Evolutionary conservation across 2,113 vertebrate genomes (phyloP).

Genomic region (Anarrhichthys ocellatus): DNA sequence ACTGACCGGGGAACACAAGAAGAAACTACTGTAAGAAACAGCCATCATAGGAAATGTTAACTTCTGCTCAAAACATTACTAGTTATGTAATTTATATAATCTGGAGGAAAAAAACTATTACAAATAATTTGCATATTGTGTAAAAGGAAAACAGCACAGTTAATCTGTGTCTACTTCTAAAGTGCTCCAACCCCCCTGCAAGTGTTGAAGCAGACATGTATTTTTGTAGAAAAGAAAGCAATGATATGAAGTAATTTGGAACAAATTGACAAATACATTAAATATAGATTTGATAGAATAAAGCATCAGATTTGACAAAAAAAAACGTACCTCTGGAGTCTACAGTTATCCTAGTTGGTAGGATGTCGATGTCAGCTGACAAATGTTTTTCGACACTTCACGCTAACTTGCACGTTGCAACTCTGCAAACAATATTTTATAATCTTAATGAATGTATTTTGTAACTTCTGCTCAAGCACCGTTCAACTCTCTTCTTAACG

Average conservation of each 20-base stretch:
- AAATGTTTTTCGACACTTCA: too few relatives aligned
- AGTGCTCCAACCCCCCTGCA: neutral
- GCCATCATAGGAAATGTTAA: neutral
- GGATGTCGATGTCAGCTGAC: too few relatives aligned
- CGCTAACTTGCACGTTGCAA: neutral
- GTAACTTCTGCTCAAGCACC: neutral
- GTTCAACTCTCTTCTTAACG: rapidly evolving
- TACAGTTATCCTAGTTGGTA: too few relatives aligned
- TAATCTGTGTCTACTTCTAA: neutral
- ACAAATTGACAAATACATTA: too few relatives aligned
- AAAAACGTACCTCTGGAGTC: too few relatives aligned
- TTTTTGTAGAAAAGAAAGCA: too few relatives aligned
- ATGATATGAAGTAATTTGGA: too few relatives aligned
- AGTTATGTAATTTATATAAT: neutral
- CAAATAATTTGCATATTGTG: neutral
- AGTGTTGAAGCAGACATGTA: neutral
- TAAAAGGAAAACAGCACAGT: neutral
- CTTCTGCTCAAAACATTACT: neutral
- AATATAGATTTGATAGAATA: too few relatives aligned
- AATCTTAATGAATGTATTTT: neutral
- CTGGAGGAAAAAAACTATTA: neutral
- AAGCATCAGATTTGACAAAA: too few relatives aligned
- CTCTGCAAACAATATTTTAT: neutral
- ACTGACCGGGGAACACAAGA: neutral
- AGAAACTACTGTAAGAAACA: neutral